A percentile compares a stretch with the other conserved stretches of the same genome.
phyloP scores from a whole-genome alignment of 2,797 vertebrate species.

The Alauda arvensis region DNA sequence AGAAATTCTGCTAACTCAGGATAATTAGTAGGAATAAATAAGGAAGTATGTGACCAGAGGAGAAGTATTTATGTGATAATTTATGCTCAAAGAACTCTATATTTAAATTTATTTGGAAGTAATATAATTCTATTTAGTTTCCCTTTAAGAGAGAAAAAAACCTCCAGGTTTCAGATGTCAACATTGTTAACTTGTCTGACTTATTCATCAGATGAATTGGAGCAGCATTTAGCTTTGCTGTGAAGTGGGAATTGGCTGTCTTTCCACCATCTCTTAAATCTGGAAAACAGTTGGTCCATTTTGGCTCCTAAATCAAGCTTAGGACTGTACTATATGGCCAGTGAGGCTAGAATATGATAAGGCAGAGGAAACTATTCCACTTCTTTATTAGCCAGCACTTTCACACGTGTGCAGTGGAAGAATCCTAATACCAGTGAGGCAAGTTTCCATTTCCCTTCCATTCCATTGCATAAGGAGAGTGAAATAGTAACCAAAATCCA shows the following conservation, averaged over 20 bases:
- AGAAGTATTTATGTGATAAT: not conserved
- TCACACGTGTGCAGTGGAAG: not conserved
- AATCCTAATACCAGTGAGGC: not conserved
- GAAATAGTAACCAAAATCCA: not conserved
- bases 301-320: not conserved
- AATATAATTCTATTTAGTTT: not conserved
- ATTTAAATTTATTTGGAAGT: not conserved
- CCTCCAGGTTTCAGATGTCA: not conserved
- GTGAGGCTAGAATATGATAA: conserved; percentile 12
- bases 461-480: not conserved
- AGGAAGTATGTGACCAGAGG: not conserved
- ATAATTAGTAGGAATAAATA: not conserved
- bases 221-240: conserved; percentile 11
- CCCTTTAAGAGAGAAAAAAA: conserved; percentile 8
- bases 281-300: conserved; percentile 30
- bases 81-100: not conserved
- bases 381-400: not conserved
- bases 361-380: not conserved
- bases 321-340: not conserved
- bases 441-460: not conserved
- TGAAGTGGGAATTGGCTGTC: not conserved
- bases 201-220: conserved; percentile 12
- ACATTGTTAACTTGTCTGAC: conserved; percentile 6
- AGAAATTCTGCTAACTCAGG: not conserved
- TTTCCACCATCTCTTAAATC: not conserved